Percentiles rank a stretch among this genome's conserved stretches.
Evolutionary conservation across 2,113 vertebrate species (phyloP).

Genomic region (Globicephala melas): DNA sequence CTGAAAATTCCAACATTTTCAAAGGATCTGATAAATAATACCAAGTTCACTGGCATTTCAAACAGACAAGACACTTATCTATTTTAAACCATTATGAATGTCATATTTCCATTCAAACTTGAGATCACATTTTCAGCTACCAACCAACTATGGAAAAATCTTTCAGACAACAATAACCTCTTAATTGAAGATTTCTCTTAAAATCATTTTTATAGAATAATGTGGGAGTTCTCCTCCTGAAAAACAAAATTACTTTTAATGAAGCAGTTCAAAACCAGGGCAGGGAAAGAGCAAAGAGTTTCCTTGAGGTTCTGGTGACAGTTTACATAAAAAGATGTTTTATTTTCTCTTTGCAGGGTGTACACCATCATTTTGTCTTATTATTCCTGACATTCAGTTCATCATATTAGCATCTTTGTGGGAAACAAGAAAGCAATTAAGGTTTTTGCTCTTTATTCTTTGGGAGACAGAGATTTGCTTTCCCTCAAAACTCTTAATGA

Average conservation of each 20-base stretch:
- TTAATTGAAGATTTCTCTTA: conserved; percentile 79
- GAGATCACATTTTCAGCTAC: conserved; percentile 73
- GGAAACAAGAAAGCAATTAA: conserved; percentile 71
- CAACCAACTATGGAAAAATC: conserved; percentile 73
- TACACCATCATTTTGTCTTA: conserved; percentile 79
- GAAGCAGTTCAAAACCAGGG: conserved; percentile 80
- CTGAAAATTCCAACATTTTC: conserved; percentile 55
- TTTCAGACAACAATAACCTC: conserved; percentile 77
- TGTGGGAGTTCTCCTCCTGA: conserved; percentile 75
- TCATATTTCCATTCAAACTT: conserved; percentile 75
- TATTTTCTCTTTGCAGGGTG: conserved; percentile 76
- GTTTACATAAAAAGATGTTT: conserved; percentile 80
- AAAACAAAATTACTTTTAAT: conserved; percentile 79
- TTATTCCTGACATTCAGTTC: conserved; percentile 76
- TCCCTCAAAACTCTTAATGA: conserved; percentile 78
- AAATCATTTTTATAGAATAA: conserved; percentile 77
- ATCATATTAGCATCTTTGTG: conserved; percentile 68
- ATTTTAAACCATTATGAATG: conserved; percentile 73
- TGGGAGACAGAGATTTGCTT: conserved; percentile 71
- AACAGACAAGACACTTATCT: conserved; percentile 67
- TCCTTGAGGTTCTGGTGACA: conserved; percentile 75
- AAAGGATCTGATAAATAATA: conserved; percentile 73
- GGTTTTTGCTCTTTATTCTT: conserved; percentile 49
- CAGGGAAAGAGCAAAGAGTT: conserved; percentile 75
- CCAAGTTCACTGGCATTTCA: conserved; percentile 70